Conservation (phyloP, 2,797 vertebrate genomes). For the Adrianichthys oophorus region DNA sequence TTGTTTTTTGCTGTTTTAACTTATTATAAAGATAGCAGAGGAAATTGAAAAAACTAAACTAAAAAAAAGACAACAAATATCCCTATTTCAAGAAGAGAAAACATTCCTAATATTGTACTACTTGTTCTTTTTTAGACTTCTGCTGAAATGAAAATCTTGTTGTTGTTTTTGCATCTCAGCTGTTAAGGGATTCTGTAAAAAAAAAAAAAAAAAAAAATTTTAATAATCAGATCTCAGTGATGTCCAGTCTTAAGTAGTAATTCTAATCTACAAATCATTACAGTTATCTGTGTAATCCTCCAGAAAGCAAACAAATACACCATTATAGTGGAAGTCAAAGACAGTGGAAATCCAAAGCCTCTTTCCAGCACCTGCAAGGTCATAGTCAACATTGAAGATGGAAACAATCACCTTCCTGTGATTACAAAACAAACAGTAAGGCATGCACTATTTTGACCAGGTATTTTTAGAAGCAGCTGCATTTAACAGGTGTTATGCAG, state of each 20-base stretch:
- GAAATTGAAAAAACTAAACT: too few relatives aligned
- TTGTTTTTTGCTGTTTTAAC: too few relatives aligned
- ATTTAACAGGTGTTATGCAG: neutral
- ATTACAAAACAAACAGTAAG: slow-evolving; percentile 60
- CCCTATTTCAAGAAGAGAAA: too few relatives aligned
- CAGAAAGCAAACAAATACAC: slow-evolving; percentile 70
- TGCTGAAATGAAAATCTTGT: too few relatives aligned
- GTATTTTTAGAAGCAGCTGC: accelerated
- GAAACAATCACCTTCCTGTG: slow-evolving; percentile 70
- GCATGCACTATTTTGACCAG: neutral
- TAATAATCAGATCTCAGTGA: too few relatives aligned
- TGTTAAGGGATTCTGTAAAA: too few relatives aligned
- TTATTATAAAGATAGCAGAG: too few relatives aligned
- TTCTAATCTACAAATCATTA: neutral
- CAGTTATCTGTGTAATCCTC: neutral
- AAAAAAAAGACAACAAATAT: neutral
- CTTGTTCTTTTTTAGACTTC: too few relatives aligned
- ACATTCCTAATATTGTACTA: too few relatives aligned
- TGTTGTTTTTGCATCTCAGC: too few relatives aligned
- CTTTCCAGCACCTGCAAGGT: slow-evolving; percentile 66
- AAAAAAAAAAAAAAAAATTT: too few relatives aligned
- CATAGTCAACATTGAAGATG: slow-evolving; percentile 59
- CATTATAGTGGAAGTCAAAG: slow-evolving; percentile 72
- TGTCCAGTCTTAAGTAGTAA: too few relatives aligned
- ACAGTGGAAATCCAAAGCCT: slow-evolving; percentile 44